Base-by-base conservation (phyloP, 1,140 invertebrate species). In the Anagrus nilaparvatae region DNA sequence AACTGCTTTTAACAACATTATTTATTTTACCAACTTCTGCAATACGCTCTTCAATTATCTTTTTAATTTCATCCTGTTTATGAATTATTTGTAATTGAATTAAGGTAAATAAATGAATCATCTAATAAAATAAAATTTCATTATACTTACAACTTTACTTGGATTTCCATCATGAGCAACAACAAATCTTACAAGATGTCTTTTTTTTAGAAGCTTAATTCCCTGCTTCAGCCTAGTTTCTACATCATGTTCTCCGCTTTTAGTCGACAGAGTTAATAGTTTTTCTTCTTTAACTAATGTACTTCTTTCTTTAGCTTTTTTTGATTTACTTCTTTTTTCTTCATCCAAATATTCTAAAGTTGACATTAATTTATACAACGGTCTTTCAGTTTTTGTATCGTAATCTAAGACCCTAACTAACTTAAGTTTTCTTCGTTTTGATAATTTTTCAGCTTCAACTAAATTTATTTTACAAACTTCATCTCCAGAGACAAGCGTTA, bases 181-280 rank as follows among this genome's bases (percentile, higher is more conserved):
- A 3, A 74, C 48, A 24, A 82, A 56, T 53, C 71, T 68, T 13
- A 82, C 70, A 56, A 76, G 71, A 60, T 76, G 71, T 0, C 60
- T 66, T 49, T 82, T 83, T 0, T 10, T 24, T 9, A 54, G 29
- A 7, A 40, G 17, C 28, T 49, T 51, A n/a, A 30, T 38, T 6
- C 50, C 51, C 14, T 49, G 46, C 4, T 41, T 49, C 7, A 52
- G 43, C 32, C 52, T 56, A n/a, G 25, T 48, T 67, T 61, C 31
- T 17, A 83, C 63, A 61, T 83, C 81, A 61, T 82, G 71, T 17
- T 79, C 66, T 3, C 58, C 65, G 36, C 82, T 83, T 47, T 71
- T 73, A 2, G 67, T 59, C 9, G 74, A 74, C 18, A 83, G 52
- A 1, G 71, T 70, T 3, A 81, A 42, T 1, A 79, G 49, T 58